Percentiles rank a stretch among this genome's conserved stretches.
phyloP scores from a whole-genome alignment of 2,797 vertebrate genomes.

The Hoplostethus mediterraneus region DNA sequence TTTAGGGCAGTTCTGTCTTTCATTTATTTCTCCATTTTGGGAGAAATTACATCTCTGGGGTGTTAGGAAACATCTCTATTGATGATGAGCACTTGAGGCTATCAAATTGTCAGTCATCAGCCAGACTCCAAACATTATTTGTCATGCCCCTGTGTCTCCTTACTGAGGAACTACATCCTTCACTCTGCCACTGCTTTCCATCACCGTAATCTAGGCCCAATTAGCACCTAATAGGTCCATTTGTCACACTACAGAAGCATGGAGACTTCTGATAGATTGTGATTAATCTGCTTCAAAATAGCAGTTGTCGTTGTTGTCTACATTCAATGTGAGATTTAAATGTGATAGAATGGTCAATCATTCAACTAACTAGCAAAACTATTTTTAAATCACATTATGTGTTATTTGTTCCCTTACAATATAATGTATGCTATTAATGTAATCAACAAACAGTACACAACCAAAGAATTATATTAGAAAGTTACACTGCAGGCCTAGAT shows the following conservation, averaged over 20 bases:
- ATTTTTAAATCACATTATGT: slow-evolving; percentile 3
- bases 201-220: slow-evolving; percentile 75
- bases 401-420: not conserved
- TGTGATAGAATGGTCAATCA: slow-evolving; percentile 13
- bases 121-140: slow-evolving; percentile 67
- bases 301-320: slow-evolving; percentile 26
- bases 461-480: not conserved
- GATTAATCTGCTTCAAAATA: slow-evolving; percentile 59
- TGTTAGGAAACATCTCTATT: slow-evolving; percentile 45
- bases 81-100: slow-evolving; percentile 47
- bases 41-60: slow-evolving; percentile 37
- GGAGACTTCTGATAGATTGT: slow-evolving; percentile 56
- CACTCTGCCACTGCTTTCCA: slow-evolving; percentile 68
- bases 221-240: slow-evolving; percentile 76
- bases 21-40: slow-evolving; percentile 24
- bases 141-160: slow-evolving; percentile 62
- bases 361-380: not conserved
- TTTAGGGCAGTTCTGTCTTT: not conserved
- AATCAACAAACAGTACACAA: not conserved
- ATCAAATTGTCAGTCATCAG: slow-evolving; percentile 63
- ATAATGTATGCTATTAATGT: not conserved
- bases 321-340: slow-evolving; percentile 28
- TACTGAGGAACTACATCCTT: slow-evolving; percentile 64
- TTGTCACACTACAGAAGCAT: slow-evolving; percentile 71
- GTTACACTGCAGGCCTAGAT: not conserved